Percentiles rank a stretch among this genome's conserved stretches.
Conservation (phyloP, 2,888 invertebrate species). For the Pammene fasciana region DNA sequence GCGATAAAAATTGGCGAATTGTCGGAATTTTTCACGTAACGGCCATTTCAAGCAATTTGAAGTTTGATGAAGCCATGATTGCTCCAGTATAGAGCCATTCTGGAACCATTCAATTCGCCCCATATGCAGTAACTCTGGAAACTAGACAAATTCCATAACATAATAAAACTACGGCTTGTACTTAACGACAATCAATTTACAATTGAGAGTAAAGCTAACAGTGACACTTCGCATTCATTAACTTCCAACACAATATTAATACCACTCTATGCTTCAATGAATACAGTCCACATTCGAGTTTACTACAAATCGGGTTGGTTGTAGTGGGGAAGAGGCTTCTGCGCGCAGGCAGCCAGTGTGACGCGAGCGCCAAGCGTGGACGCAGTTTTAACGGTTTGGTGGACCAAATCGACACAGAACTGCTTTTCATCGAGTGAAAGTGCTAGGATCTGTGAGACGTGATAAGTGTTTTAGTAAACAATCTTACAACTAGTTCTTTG, state of each 20-base stretch:
- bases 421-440: conserved; percentile 69
- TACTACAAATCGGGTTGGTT: conserved; percentile 4
- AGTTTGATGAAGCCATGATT: too few species aligned
- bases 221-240: conserved; percentile 37
- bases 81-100: too few species aligned
- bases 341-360: conserved; percentile 63
- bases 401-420: conserved; percentile 66
- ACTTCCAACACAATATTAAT: background rate
- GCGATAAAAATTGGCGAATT: too few species aligned
- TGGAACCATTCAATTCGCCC: too few species aligned
- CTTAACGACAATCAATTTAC: conserved; percentile 35
- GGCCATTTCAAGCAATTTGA: too few species aligned
- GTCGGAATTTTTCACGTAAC: too few species aligned
- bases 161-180: conserved; percentile 11
- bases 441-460: conserved; percentile 61
- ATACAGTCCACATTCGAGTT: conserved; percentile 6
- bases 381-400: conserved; percentile 63
- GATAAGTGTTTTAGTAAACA: conserved; percentile 52
- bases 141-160: background rate
- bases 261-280: background rate
- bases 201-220: conserved; percentile 39
- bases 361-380: conserved; percentile 56
- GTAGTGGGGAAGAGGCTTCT: conserved; percentile 63
- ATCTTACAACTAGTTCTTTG: conserved; percentile 36
- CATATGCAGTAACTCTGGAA: too few species aligned